Evolutionary conservation across 2,888 invertebrate species (phyloP).

Genomic region (Ecliptopera silaceata): DNA sequence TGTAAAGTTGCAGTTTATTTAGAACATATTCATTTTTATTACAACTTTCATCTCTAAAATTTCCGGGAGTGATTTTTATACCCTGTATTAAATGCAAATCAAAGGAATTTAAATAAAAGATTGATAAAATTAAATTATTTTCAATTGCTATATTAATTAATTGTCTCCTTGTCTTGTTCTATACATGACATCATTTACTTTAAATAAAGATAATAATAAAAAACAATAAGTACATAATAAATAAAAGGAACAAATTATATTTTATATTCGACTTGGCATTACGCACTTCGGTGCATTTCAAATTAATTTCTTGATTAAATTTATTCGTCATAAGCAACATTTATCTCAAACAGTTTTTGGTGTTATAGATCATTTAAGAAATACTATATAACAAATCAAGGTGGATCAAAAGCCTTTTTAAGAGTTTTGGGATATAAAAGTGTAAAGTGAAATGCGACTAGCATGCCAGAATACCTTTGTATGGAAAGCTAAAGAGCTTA

Average conservation of each 20-base stretch:
- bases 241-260: slow-evolving; percentile 4
- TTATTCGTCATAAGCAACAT: slow-evolving; percentile 37
- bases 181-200: neutral
- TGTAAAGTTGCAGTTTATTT: too few relatives aligned
- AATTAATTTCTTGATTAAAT: slow-evolving; percentile 11
- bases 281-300: neutral
- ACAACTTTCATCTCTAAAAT: too few relatives aligned
- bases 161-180: too few relatives aligned
- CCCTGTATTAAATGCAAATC: too few relatives aligned
- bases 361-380: slow-evolving; percentile 39
- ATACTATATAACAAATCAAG: slow-evolving; percentile 31
- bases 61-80: too few relatives aligned
- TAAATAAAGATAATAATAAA: slow-evolving; percentile 4
- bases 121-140: neutral
- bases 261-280: slow-evolving; percentile 8
- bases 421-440: too few relatives aligned
- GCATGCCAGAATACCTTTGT: too few relatives aligned
- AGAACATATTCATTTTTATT: too few relatives aligned
- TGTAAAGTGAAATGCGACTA: too few relatives aligned
- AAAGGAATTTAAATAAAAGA: neutral
- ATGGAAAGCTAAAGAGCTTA: too few relatives aligned
- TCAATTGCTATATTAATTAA: slow-evolving; percentile 8
- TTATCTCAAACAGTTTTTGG: slow-evolving; percentile 41
- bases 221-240: slow-evolving; percentile 18
- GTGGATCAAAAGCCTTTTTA: too few relatives aligned